A percentile compares a stretch with the other conserved stretches of the same genome.
Conservation (phyloP, 2,113 vertebrate genomes). For the Noturus placidus region DNA sequence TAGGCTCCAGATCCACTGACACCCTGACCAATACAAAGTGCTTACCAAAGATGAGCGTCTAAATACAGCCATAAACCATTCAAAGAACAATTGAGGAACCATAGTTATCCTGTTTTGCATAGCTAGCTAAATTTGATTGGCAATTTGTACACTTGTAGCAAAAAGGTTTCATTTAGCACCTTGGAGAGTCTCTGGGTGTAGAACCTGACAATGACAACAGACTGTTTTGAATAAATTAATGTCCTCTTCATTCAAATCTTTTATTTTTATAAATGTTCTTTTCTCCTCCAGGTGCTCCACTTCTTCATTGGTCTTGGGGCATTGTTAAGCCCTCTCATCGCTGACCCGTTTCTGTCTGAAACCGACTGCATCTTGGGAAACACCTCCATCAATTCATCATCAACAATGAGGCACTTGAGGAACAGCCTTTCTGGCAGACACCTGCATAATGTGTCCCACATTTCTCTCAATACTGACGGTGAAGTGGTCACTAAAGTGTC, state of each 20-base stretch:
- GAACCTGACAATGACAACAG: neutral
- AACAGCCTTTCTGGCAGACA: conserved; percentile 69
- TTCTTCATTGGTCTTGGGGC: conserved; percentile 94
- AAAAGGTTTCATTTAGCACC: neutral
- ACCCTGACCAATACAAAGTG: neutral
- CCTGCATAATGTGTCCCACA: conserved; percentile 71
- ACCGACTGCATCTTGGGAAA: conserved; percentile 82
- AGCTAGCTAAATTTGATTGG: neutral
- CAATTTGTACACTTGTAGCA: neutral
- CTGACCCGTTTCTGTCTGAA: conserved; percentile 92
- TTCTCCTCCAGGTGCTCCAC: conserved; percentile 79
- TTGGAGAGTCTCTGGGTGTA: neutral
- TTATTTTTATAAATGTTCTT: neutral
- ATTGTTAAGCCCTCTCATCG: conserved; percentile 88
- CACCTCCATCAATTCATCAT: conserved; percentile 70
- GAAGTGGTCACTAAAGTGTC: conserved; percentile 77
- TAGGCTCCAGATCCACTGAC: neutral
- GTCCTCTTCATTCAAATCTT: neutral
- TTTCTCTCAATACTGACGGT: conserved; percentile 71
- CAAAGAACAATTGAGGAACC: neutral
- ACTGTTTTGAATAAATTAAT: neutral
- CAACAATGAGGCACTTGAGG: conserved; percentile 77
- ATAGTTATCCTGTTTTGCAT: no score
- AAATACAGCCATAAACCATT: neutral
- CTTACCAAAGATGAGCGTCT: neutral